phyloP scores from a whole-genome alignment of 2,113 vertebrate genomes.

The Tiliqua scincoides region DNA sequence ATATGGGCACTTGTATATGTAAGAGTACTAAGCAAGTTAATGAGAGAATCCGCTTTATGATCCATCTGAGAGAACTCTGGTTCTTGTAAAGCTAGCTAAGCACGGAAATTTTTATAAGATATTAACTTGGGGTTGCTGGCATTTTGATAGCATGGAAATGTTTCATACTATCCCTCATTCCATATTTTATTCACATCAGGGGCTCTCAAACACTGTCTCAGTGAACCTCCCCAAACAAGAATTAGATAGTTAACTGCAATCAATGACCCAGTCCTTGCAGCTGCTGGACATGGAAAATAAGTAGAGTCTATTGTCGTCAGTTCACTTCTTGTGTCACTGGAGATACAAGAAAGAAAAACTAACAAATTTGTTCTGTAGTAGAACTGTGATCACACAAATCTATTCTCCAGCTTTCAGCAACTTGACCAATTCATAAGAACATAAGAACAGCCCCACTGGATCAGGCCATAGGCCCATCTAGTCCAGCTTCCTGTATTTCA shows the following conservation, averaged over 20 bases:
- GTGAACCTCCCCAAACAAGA: background rate
- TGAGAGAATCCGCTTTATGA: fast-evolving
- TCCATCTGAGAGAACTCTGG: background rate
- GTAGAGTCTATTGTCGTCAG: too few species aligned
- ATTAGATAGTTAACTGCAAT: background rate
- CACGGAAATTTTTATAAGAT: fast-evolving
- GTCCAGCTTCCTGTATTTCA: too few species aligned
- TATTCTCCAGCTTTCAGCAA: too few species aligned
- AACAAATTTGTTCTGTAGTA: too few species aligned
- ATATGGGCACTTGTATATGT: background rate
- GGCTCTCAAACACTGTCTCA: background rate
- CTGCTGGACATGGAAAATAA: too few species aligned
- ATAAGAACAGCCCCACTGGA: too few species aligned
- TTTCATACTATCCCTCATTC: background rate
- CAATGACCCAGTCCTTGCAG: background rate
- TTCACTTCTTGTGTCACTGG: too few species aligned
- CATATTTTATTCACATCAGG: background rate
- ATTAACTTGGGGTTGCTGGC: background rate
- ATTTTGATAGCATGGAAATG: background rate
- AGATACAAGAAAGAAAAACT: too few species aligned
- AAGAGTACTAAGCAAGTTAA: background rate
- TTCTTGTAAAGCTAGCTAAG: background rate
- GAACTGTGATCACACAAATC: too few species aligned
- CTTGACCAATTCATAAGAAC: too few species aligned
- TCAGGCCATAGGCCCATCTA: too few species aligned